Percentiles rank a stretch among this genome's conserved stretches.
Evolutionary conservation across 2,888 invertebrate genomes (phyloP).

Genomic region (Sympetrum striolatum): DNA sequence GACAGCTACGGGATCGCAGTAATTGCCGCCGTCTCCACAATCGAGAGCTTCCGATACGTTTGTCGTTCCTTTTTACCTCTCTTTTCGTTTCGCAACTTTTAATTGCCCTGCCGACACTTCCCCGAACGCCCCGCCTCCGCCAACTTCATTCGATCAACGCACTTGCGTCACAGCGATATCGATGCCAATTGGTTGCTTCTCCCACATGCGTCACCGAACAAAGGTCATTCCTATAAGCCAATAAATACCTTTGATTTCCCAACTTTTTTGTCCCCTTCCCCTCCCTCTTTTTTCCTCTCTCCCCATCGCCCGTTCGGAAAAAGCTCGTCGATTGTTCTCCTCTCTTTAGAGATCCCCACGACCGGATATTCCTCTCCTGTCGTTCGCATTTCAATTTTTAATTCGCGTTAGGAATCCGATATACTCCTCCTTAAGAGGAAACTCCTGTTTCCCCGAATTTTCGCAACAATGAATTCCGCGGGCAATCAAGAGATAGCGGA

Average conservation of each 20-base stretch:
- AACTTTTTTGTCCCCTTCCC: neutral
- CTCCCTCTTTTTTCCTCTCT: neutral
- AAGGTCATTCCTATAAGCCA: conserved; percentile 1
- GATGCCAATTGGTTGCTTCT: conserved; percentile 3
- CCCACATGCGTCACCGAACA: neutral
- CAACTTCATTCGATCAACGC: conserved; percentile 4
- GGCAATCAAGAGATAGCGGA: too few relatives aligned
- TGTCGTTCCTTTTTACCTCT: neutral
- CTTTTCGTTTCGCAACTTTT: conserved; percentile 18
- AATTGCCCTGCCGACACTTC: conserved; percentile 8
- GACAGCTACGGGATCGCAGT: too few relatives aligned
- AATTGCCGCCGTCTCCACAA: neutral
- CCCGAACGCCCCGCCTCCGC: neutral
- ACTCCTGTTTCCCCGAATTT: too few relatives aligned
- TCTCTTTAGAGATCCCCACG: neutral
- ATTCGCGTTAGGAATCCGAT: neutral
- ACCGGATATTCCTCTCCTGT: too few relatives aligned
- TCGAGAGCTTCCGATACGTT: neutral
- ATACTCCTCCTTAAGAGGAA: too few relatives aligned
- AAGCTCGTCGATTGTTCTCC: neutral
- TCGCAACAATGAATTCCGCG: too few relatives aligned
- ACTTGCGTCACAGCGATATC: conserved; percentile 17
- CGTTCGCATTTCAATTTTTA: neutral
- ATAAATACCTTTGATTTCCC: conserved; percentile 11
- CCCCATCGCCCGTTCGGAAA: neutral